Conservation (phyloP, 2,113 vertebrate species). For the Osmerus eperlanus region DNA sequence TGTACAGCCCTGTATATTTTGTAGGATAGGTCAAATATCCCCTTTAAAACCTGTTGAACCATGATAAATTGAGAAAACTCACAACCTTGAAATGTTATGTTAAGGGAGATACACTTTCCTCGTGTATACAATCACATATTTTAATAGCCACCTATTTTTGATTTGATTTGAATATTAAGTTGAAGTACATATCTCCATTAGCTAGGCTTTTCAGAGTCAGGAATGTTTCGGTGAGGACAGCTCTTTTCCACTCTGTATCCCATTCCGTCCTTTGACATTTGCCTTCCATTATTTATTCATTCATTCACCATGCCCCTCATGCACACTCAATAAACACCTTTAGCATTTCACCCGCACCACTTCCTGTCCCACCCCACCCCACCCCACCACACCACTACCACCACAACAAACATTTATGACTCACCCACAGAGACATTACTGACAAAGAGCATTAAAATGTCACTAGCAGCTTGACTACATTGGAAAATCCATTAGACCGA, state of each 20-base stretch:
- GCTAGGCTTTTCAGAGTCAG: background rate
- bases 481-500: constrained; percentile 14
- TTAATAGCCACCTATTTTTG: too few species aligned
- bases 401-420: background rate
- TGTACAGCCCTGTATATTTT: too few species aligned
- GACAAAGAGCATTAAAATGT: constrained; percentile 24
- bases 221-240: background rate
- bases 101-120: too few species aligned
- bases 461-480: constrained; percentile 14
- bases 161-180: too few species aligned
- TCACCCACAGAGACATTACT: constrained; percentile 11
- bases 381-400: background rate
- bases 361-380: too few species aligned
- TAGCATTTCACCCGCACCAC: constrained; percentile 1
- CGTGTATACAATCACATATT: too few species aligned
- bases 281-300: constrained; percentile 17
- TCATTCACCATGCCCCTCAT: constrained; percentile 2
- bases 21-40: too few species aligned
- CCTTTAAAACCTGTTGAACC: too few species aligned
- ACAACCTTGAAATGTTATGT: too few species aligned
- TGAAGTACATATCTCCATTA: too few species aligned
- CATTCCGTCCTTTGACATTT: constrained; percentile 17
- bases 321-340: constrained; percentile 13
- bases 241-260: constrained; percentile 3
- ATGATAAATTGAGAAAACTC: too few species aligned